Evolutionary conservation across 2,888 invertebrate genomes (phyloP).

Genomic region (Cordilura impudica): DNA sequence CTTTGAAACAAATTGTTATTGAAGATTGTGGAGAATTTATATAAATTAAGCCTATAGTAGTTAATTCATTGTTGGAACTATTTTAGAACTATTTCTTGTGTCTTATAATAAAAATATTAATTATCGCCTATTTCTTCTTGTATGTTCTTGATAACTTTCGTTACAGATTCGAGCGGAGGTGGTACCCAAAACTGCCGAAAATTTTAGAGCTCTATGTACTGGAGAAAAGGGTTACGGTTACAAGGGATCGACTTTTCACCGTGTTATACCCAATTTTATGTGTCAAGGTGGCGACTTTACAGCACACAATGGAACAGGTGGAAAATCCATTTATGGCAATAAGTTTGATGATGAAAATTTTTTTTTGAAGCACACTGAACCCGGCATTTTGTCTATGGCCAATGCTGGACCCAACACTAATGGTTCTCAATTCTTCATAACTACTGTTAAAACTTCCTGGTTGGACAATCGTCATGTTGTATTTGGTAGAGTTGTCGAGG

Average conservation of each 20-base stretch:
- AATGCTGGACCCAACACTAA: conserved; percentile 97
- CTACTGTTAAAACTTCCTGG: conserved; percentile 95
- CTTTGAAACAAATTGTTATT: conserved; percentile 87
- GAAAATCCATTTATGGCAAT: conserved; percentile 96
- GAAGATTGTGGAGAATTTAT: conserved; percentile 88
- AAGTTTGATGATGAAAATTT: conserved; percentile 99
- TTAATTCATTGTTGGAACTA: background rate
- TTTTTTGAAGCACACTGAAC: conserved; percentile 92
- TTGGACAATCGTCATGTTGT: conserved; percentile 95
- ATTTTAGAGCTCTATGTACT: conserved; percentile 97
- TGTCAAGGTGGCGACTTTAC: conserved; percentile 97
- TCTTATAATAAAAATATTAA: background rate
- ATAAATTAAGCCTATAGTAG: conserved; percentile 33
- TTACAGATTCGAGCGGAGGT: conserved; percentile 90
- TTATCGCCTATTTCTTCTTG: conserved; percentile 7
- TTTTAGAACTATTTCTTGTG: background rate
- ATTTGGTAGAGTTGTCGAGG: conserved; percentile 92
- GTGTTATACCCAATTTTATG: conserved; percentile 98
- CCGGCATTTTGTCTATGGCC: conserved; percentile 96
- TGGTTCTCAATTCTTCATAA: conserved; percentile 97
- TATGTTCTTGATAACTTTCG: conserved; percentile 50
- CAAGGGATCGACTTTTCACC: conserved; percentile 94
- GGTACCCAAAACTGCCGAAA: conserved; percentile 95
- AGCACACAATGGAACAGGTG: conserved; percentile 95
- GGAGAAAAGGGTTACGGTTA: conserved; percentile 96